Evolutionary conservation across 2,797 vertebrate species (phyloP), one percentile per base, ranked within the genome.

Genomic region (Setipinna tenuifilis): DNA sequence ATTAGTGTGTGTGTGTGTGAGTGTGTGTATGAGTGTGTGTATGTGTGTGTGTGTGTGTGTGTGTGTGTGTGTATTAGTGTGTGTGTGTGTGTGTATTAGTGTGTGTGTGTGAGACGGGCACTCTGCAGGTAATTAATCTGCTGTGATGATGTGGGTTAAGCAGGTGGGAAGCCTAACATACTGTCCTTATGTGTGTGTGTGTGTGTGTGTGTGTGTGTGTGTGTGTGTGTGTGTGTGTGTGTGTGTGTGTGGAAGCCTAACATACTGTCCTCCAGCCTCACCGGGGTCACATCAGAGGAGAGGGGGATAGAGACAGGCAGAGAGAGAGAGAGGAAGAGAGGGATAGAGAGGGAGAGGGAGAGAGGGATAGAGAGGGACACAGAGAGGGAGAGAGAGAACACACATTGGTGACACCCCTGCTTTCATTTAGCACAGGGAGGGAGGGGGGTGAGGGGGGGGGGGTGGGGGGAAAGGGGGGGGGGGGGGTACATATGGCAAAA

Each of bases 121-220:
- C 75, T 89, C 91, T 91, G 90, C 90, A 92, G 92, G 92, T 93
- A 94, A 95, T 95, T 95, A 95, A 95, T 95, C 94, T 95, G 93
- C 95, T 93, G 92, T 87, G 92, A 90, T 93, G 94, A 95, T 95
- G 92, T 93, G 95, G 93, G 93, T 95, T 95, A 96, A 96, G 93
- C 93, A 95, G 94, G 91, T 93, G 94, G 93, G 93, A 92, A 93
- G 91, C 86, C 0, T 81, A 57, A 80, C 35, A 48, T n/a, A n/a
- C n/a, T n/a, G n/a, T n/a, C n/a, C n/a, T n/a, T n/a, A n/a, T n/a
- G n/a, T n/a, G n/a, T n/a, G n/a, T n/a, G n/a, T n/a, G n/a, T n/a
- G n/a, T n/a, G n/a, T n/a, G n/a, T n/a, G n/a, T n/a, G n/a, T n/a
- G n/a, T n/a, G n/a, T n/a, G n/a, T n/a, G n/a, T n/a, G n/a, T n/a